Base-by-base conservation (phyloP, 2,113 vertebrate genomes). In the Carettochelys insculpta region DNA sequence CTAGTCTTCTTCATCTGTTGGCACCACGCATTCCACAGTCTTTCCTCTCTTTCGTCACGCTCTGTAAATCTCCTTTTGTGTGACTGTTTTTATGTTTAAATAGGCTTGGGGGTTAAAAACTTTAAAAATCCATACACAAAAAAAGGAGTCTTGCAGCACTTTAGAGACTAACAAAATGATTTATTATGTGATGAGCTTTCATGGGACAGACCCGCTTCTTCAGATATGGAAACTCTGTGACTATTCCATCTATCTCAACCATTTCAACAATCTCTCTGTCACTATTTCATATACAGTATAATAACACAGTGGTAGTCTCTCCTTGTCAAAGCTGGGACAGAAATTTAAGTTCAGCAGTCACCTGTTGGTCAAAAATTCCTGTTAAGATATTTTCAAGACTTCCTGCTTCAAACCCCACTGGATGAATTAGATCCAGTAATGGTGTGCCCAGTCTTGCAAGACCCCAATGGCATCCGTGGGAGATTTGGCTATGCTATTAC, bases 121-220 rank as follows among this genome's bases (percentile, higher is more conserved):
- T 93, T 92, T 93, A 89, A 92, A 93, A 93, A 92, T 31, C 73
- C 24, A n/a, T n/a, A n/a, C n/a, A n/a, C n/a, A n/a, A n/a, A n/a
- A n/a, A n/a, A n/a, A n/a, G n/a, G n/a, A n/a, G n/a, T n/a, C n/a
- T n/a, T n/a, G n/a, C n/a, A n/a, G n/a, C n/a, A n/a, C n/a, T n/a
- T n/a, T n/a, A n/a, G n/a, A n/a, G n/a, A n/a, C n/a, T n/a, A n/a
- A n/a, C n/a, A n/a, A n/a, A n/a, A n/a, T n/a, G n/a, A n/a, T n/a
- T n/a, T n/a, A n/a, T n/a, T n/a, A n/a, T n/a, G n/a, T n/a, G n/a
- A n/a, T n/a, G n/a, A n/a, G n/a, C n/a, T n/a, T n/a, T n/a, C n/a
- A n/a, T n/a, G n/a, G n/a, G n/a, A n/a, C n/a, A n/a, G n/a, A n/a
- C n/a, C n/a, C n/a, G n/a, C n/a, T n/a, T n/a, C n/a, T n/a, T n/a